Evolutionary conservation across 2,113 vertebrate genomes (phyloP), one percentile per base, ranked within the genome.

Genomic region (Catharus bicknelli): DNA sequence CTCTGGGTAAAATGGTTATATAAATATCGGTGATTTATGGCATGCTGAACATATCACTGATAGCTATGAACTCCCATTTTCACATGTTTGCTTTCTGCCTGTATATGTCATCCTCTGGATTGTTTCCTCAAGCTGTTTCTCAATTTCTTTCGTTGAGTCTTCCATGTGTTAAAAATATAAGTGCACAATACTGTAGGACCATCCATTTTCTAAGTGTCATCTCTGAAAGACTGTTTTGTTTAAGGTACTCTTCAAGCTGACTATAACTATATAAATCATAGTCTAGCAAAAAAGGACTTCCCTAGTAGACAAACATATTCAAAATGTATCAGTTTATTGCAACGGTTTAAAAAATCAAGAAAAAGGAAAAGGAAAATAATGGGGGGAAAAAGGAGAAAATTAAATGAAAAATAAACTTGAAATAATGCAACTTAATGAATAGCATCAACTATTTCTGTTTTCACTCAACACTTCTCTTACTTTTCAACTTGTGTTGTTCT

Each of bases 1-100:
- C 26, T 82, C 18, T 90, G 34, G 30, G 45, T 26, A 79, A 85
- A 93, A 51, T 1, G 3, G 22, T 32, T 36, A 72, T 26, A 55
- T 43, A 91, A 84, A 79, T 83, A 81, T 27, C 45, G 50, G 80
- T 86, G 75, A 76, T 85, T 90, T 85, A 85, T 68, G 45, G 16
- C 51, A 40, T 1, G 1, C 40, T 91, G 67, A 76, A 67, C 1
- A 1, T 13, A 69, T 45, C 73, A 69, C 21, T 72, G 54, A 27
- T 29, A 51, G 32, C 34, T 43, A 59, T 5, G 0, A 59, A 57
- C 21, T 76, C 32, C 5, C 10, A 22, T 79, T 91, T 88, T 70
- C 50, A 34, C 20, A 30, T 26, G 16, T 40, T 77, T 67, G 43
- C 13, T 77, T 76, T 89, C 42, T 87, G 40, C 45, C 62, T 45